Base-by-base conservation (phyloP, 2,113 vertebrate species). In the Chionis minor region DNA sequence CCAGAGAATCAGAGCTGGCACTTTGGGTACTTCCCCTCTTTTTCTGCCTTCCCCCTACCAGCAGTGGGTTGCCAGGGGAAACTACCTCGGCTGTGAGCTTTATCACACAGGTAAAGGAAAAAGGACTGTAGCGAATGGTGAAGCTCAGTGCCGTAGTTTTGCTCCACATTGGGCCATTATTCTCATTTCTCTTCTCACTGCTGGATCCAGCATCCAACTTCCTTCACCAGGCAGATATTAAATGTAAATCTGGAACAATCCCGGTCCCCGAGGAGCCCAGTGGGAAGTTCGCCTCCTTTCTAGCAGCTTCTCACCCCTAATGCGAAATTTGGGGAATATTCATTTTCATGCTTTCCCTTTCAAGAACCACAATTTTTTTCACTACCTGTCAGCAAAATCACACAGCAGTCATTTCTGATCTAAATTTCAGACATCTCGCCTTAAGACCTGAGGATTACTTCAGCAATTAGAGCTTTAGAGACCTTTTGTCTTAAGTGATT, bases 401-500 rank as follows among this genome's bases (percentile, higher is more conserved):
- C 69, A 51, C 16, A 90, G 40, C 91, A 86, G 65, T 85, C 62
- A n/a, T 65, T 96, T 73, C 56, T 88, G 91, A 81, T 86, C 74
- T 81, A 54, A 79, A 91, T 86, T 95, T 94, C 91, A 96, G 95
- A 86, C 49, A 23, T 49, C 75, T 94, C 1, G 3, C 63, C 85
- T 82, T 80, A 95, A 95, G 51, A 91, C 75, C 52, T 6, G 0
- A 51, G 91, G 94, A 97, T 95, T 96, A 95, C 92, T 88, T 96
- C 94, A 94, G 84, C 94, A 95, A 90, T 97, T 93, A 97, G 81
- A 97, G 96, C 87, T 93, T 96, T 93, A 74, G 92, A 95, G 87
- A 82, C 79, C 75, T 91, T 97, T 94, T 96, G 94, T 96, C 93
- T 97, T 96, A 94, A 97, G 89, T 94, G 95, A 96, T 94, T 96